A percentile compares a stretch with the other conserved stretches of the same genome.
These are phyloP conservation scores for Loripinus fragilis DNA, from an alignment of 2,888 invertebrate genomes.

Conservation along the genomic window DNA sequence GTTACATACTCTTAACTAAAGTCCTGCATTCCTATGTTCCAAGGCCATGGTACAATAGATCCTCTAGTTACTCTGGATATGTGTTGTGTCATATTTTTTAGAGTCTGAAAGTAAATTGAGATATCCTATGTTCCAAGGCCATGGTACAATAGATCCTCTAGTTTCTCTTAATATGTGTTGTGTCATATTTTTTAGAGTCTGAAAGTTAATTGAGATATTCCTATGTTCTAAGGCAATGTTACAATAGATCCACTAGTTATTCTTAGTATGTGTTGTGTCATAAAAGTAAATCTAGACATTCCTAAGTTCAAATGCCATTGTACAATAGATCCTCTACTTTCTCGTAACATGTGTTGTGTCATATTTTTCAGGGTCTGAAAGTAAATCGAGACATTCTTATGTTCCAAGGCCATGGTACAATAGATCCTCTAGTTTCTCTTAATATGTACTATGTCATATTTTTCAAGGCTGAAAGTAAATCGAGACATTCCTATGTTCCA, in stretches of 20 bases:
- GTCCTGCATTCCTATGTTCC: too few relatives aligned
- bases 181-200: conserved; percentile 50
- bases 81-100: too few relatives aligned
- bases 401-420: conserved; percentile 97
- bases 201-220: conserved; percentile 81
- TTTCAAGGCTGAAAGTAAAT: conserved; percentile 62
- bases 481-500: conserved; percentile 89
- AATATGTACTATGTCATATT: too few relatives aligned
- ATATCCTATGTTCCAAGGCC: conserved; percentile 93
- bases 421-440: conserved; percentile 97
- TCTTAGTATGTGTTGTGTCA: too few relatives aligned
- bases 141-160: conserved; percentile 97
- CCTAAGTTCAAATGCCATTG: too few relatives aligned
- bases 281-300: too few relatives aligned
- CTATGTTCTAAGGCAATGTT: conserved; percentile 97
- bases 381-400: conserved; percentile 85
- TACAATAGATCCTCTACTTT: too few relatives aligned
- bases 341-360: too few relatives aligned
- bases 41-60: conserved; percentile 98
- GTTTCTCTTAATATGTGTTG: too few relatives aligned
- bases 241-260: conserved; percentile 97
- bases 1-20: too few relatives aligned
- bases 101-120: conserved; percentile 64
- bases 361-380: conserved; percentile 53
- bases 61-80: conserved; percentile 96